Base-by-base conservation (phyloP, 2,113 vertebrate genomes). In the Hypomesus transpacificus region DNA sequence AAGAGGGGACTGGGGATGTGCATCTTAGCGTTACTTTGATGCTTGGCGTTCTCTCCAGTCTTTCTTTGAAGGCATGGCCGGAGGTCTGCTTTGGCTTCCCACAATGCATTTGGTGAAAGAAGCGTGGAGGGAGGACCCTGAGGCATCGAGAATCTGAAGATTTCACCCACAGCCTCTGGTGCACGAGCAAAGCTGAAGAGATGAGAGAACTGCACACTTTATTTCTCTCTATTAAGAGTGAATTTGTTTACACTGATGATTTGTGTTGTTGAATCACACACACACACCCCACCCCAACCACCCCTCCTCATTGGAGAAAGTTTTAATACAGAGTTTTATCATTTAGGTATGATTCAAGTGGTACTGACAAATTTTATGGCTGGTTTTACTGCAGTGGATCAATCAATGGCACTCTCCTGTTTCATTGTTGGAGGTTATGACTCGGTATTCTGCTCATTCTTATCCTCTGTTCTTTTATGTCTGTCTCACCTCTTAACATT, bases 161-260 rank as follows among this genome's bases (percentile, higher is more conserved):
- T 46, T 46, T 46, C 39, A 46, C 39, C 39, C 39, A 46, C 13
- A 46, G 39, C 39, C 39, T 46, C 39, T 46, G 39, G 39, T 11
- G 9, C 39, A 46, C 39, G 39, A 46, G 39, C 14, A 14, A 16
- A 28, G 68, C 46, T 68, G 80, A 82, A 64, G 53, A 67, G 74
- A 73, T 59, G 80, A 83, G 83, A 84, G 85, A 86, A 73, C 79
- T 66, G 80, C 83, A 87, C 86, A 87, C 83, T 83, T 87, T 73
- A 82, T 87, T 83, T 85, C 78, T 87, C 80, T 85, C 80, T 82
- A 74, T 70, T 80, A 74, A 65, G 80, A 90, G 87, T 90, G 85
- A 87, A 89, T 91, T 90, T 97, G 95, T 97, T 98, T 97, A 96
- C 96, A 97, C 92, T 92, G 91, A 92, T 91, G 93, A 93, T 82